A percentile compares a stretch with the other conserved stretches of the same genome.
phyloP scores from a whole-genome alignment of 2,113 vertebrate species.

The Malurus melanocephalus region DNA sequence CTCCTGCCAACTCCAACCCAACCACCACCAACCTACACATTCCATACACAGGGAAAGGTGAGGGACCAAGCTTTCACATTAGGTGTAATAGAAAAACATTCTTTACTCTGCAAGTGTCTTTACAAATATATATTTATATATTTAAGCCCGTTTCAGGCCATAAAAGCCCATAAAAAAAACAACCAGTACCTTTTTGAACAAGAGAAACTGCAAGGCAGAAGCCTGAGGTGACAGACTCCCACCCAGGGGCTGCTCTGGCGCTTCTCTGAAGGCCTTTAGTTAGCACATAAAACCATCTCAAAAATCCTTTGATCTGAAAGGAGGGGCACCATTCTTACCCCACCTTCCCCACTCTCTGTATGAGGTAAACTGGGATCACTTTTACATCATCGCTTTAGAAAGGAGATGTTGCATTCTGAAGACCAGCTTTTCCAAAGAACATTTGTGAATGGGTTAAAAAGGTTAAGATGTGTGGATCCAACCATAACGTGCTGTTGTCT shows the following conservation, averaged over 20 bases:
- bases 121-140: constrained; percentile 76
- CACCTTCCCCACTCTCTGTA: constrained; percentile 24
- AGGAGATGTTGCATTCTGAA: constrained; percentile 50
- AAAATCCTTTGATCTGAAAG: constrained; percentile 9
- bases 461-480: constrained; percentile 42
- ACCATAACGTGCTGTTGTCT: constrained; percentile 64
- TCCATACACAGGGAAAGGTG: neutral
- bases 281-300: constrained; percentile 39
- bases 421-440: constrained; percentile 56
- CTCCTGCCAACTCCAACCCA: neutral
- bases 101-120: constrained; percentile 76
- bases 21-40: neutral
- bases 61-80: constrained; percentile 58
- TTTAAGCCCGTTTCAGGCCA: constrained; percentile 66
- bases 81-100: constrained; percentile 66
- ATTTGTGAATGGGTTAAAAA: constrained; percentile 32
- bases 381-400: constrained; percentile 39
- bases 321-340: neutral
- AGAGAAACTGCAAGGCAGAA: constrained; percentile 50
- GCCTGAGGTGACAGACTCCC: constrained; percentile 45
- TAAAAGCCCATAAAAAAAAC: constrained; percentile 57
- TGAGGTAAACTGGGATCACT: constrained; percentile 62
- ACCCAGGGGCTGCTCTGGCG: constrained; percentile 23
- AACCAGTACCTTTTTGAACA: constrained; percentile 64
- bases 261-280: constrained; percentile 63